phyloP scores from a whole-genome alignment of 1,140 invertebrate species.

The Palaemon carinicauda region DNA sequence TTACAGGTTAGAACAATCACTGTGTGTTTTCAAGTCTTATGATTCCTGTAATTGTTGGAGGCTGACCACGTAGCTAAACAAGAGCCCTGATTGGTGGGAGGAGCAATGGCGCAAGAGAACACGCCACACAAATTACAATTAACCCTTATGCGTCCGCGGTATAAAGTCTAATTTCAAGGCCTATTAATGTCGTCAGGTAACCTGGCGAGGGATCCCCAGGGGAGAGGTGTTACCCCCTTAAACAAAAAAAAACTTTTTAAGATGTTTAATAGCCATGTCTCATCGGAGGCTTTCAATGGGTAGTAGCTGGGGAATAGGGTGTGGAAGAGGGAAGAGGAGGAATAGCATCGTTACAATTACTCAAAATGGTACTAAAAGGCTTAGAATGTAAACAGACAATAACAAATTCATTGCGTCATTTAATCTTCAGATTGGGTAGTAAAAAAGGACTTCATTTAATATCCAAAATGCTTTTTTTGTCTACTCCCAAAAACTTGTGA shows the following conservation, averaged over 20 bases:
- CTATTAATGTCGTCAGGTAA: neutral
- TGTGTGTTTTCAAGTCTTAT: conserved; percentile 19
- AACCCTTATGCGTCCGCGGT: neutral
- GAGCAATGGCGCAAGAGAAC: neutral
- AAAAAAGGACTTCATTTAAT: no score
- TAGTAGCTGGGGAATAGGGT: neutral
- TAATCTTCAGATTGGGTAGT: no score
- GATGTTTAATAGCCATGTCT: conserved; percentile 14
- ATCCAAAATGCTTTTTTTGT: no score
- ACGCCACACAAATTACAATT: neutral
- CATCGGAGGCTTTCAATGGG: neutral
- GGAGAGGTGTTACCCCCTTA: neutral
- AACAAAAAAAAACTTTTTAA: neutral
- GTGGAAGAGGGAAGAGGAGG: no score
- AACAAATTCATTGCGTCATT: no score
- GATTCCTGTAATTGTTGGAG: conserved; percentile 30
- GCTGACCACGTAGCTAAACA: conserved; percentile 25
- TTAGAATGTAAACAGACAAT: no score
- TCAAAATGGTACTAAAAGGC: no score
- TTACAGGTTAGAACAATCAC: conserved; percentile 18
- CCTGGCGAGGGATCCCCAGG: neutral
- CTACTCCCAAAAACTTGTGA: no score
- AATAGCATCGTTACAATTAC: no score
- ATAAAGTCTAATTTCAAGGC: conserved; percentile 10
- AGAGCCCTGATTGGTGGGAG: conserved; percentile 16